Conservation (phyloP, 2,888 invertebrate genomes). For the Fissipunctia ypsillon region DNA sequence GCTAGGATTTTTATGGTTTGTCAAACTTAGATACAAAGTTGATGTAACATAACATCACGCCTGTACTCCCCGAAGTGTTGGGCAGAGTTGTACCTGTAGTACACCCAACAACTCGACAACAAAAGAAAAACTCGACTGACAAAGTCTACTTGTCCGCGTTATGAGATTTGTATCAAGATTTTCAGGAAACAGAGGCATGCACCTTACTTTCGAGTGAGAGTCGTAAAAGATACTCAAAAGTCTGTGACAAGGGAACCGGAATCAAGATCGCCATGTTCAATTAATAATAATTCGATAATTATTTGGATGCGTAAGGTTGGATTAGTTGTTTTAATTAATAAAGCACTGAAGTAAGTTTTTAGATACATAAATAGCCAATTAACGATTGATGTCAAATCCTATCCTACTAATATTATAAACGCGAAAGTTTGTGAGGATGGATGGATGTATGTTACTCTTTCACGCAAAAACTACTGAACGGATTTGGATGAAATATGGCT, state of each 20-base stretch:
- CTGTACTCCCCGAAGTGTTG: too few relatives aligned
- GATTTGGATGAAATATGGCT: too few relatives aligned
- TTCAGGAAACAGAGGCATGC: not conserved
- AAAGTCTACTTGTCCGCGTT: not conserved
- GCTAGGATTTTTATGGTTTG: not conserved
- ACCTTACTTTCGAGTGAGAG: not conserved
- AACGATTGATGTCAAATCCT: not conserved
- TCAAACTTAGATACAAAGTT: not conserved
- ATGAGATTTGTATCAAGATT: not conserved
- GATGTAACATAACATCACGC: too few relatives aligned
- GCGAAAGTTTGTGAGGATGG: too few relatives aligned
- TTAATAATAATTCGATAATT: not conserved
- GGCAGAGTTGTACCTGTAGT: too few relatives aligned
- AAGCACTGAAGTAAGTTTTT: not conserved
- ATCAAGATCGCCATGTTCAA: not conserved
- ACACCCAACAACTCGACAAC: too few relatives aligned
- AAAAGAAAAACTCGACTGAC: too few relatives aligned
- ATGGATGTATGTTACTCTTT: too few relatives aligned
- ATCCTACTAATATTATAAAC: slow-evolving; percentile 14
- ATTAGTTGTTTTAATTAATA: not conserved
- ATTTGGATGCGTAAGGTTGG: not conserved
- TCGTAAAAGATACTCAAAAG: not conserved
- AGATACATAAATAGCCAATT: slow-evolving; percentile 1
- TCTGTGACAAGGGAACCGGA: not conserved
- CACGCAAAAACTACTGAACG: too few relatives aligned